Percentiles rank a stretch among this genome's conserved stretches.
phyloP scores from a whole-genome alignment of 2,888 invertebrate species.

The Gortyna flavago region DNA sequence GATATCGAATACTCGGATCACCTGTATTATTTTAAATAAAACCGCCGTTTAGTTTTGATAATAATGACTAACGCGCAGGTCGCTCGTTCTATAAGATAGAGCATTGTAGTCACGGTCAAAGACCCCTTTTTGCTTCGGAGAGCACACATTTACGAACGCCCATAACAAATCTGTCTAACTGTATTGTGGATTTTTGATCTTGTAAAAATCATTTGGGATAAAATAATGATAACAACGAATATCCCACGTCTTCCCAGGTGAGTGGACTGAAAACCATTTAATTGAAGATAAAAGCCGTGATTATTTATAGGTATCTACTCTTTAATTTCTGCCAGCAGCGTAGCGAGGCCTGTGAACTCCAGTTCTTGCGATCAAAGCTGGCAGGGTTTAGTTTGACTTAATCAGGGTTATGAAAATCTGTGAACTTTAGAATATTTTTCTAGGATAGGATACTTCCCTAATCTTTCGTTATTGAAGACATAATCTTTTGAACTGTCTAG shows the following conservation, averaged over 20 bases:
- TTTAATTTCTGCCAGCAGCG: background rate
- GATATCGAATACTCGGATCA: slow-evolving; percentile 6
- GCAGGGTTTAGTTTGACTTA: background rate
- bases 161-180: slow-evolving; percentile 4
- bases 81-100: slow-evolving; percentile 16
- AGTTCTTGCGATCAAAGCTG: background rate
- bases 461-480: background rate
- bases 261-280: slow-evolving; percentile 10
- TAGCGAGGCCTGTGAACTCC: too few species aligned
- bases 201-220: background rate
- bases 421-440: background rate
- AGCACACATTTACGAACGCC: background rate
- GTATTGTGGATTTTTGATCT: slow-evolving; percentile 25
- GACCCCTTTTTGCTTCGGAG: slow-evolving; percentile 28
- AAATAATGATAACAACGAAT: slow-evolving; percentile 24
- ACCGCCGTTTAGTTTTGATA: background rate
- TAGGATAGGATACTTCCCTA: background rate
- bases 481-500: background rate
- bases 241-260: background rate
- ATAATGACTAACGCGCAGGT: background rate
- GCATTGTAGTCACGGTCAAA: slow-evolving; percentile 32
- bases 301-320: background rate
- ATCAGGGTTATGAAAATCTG: background rate
- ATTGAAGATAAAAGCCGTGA: background rate
- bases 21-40: slow-evolving; percentile 14